Percentiles rank a stretch among this genome's conserved stretches.
These are phyloP conservation scores for Lipotes vexillifer DNA, from an alignment of 2,113 vertebrate species.

Conservation along the genomic window DNA sequence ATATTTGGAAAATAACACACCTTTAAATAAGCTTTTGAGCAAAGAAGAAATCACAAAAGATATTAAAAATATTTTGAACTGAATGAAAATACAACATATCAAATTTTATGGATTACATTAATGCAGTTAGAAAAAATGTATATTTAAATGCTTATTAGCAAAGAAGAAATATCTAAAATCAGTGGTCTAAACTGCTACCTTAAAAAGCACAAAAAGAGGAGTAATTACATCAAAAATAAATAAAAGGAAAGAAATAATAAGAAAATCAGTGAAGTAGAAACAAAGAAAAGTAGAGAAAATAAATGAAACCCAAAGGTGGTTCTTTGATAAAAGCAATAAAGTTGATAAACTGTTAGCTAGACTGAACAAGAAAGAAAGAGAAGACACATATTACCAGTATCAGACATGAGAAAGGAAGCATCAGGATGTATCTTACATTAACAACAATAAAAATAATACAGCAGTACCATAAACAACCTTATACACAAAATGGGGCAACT, in stretches of 20 bases:
- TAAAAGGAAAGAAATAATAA: not conserved
- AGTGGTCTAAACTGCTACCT: not conserved
- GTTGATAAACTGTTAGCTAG: not conserved
- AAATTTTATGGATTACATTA: not conserved
- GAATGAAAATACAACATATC: not conserved
- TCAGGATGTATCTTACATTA: not conserved
- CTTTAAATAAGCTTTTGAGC: not conserved
- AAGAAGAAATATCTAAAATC: not conserved
- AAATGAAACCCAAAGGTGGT: not conserved
- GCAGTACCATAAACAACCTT: not conserved
- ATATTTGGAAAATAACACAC: not conserved
- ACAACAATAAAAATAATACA: not conserved
- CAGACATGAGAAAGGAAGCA: not conserved
- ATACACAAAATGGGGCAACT: not conserved
- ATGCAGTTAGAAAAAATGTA: not conserved
- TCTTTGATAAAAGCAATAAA: conserved; percentile 6
- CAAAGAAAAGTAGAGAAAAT: not conserved
- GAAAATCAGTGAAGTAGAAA: not conserved
- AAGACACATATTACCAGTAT: not conserved
- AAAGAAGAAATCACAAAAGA: not conserved
- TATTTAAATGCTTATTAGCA: not conserved
- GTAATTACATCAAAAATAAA: not conserved
- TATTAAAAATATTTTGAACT: not conserved
- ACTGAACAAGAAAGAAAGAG: not conserved
- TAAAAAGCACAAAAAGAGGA: not conserved